Percentiles rank a stretch among this genome's conserved stretches.
phyloP scores from a whole-genome alignment of 2,888 invertebrate species.

The Venusia cambrica region DNA sequence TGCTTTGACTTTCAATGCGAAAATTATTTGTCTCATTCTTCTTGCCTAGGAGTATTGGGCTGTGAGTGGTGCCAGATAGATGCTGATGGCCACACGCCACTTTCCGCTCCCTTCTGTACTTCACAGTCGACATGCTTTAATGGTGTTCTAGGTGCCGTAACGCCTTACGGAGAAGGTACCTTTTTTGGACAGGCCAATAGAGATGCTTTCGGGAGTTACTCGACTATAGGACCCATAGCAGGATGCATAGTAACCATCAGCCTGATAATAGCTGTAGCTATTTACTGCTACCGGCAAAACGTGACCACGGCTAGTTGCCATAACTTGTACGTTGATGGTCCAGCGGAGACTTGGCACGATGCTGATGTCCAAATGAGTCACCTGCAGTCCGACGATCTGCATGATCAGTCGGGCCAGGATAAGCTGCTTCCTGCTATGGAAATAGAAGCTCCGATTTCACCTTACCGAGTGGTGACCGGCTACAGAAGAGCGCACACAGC shows the following conservation, averaged over 20 bases:
- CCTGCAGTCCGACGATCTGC: slow-evolving; percentile 85
- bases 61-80: slow-evolving; percentile 96
- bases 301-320: slow-evolving; percentile 73
- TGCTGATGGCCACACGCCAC: slow-evolving; percentile 85
- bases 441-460: slow-evolving; percentile 88
- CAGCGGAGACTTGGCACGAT: slow-evolving; percentile 77
- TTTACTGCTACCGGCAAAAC: slow-evolving; percentile 91
- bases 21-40: slow-evolving; percentile 81
- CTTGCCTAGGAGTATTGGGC: slow-evolving; percentile 88
- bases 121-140: slow-evolving; percentile 91
- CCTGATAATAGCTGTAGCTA: slow-evolving; percentile 88
- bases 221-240: slow-evolving; percentile 92
- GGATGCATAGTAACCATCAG: slow-evolving; percentile 92
- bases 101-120: slow-evolving; percentile 89
- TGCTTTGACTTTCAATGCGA: slow-evolving; percentile 87
- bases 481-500: slow-evolving; percentile 88
- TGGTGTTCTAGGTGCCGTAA: slow-evolving; percentile 90
- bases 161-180: slow-evolving; percentile 91
- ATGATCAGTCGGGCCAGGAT: slow-evolving; percentile 84
- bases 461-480: slow-evolving; percentile 91
- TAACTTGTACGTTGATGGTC: slow-evolving; percentile 73
- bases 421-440: slow-evolving; percentile 82
- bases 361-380: slow-evolving; percentile 86
- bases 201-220: slow-evolving; percentile 79
- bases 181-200: slow-evolving; percentile 71